Evolutionary conservation across 2,797 vertebrate species (phyloP).

Genomic region (Antrozous pallidus): DNA sequence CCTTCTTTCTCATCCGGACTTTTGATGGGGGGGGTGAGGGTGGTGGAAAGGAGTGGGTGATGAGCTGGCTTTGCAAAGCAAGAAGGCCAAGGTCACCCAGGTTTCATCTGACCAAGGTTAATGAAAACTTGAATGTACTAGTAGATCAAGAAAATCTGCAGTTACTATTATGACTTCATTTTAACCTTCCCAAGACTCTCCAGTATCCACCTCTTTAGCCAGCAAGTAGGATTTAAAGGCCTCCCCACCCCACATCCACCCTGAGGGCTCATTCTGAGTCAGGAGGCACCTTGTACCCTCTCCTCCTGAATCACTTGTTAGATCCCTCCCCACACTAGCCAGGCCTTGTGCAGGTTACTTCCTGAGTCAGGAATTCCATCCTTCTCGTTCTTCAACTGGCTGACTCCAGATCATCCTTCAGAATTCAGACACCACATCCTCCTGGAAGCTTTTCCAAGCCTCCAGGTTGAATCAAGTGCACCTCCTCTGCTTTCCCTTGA

Average conservation of each 20-base stretch:
- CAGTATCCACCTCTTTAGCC: not conserved
- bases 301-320: constrained; percentile 27
- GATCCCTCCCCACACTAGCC: not conserved
- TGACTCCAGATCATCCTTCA: not conserved
- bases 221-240: not conserved
- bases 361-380: constrained; percentile 36
- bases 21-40: not conserved
- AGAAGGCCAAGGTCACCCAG: not conserved
- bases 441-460: not conserved
- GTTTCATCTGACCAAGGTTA: not conserved
- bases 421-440: not conserved
- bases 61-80: not conserved
- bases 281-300: not conserved
- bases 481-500: not conserved
- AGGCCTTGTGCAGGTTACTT: not conserved
- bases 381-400: not conserved
- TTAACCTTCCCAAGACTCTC: constrained; percentile 2
- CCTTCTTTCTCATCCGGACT: not conserved
- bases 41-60: fast-evolving
- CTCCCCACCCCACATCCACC: not conserved
- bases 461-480: not conserved
- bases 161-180: constrained; percentile 1
- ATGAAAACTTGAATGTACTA: constrained; percentile 11
- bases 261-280: not conserved
- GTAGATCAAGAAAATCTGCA: not conserved